Conservation (phyloP, 2,888 invertebrate species). For the Pyrgus malvae region DNA sequence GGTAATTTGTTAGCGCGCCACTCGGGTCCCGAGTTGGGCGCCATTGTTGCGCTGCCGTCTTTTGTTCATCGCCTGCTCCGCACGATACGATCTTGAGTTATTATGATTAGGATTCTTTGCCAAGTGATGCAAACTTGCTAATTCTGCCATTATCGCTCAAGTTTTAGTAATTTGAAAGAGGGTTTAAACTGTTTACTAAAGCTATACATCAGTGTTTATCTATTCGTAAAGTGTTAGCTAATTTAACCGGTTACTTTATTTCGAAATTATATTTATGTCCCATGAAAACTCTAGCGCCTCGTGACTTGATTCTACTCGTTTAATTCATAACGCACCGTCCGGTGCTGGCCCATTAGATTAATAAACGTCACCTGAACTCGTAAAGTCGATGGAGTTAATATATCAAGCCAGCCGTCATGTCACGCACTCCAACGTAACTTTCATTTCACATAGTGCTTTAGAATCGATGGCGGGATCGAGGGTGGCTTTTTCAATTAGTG, state of each 20-base stretch:
- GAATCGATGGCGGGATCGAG: constrained; percentile 62
- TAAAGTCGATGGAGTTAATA: constrained; percentile 76
- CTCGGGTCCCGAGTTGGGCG: constrained; percentile 65
- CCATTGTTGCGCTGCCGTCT: constrained; percentile 76
- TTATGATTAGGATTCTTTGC: constrained; percentile 81
- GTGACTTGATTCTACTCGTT: constrained; percentile 38
- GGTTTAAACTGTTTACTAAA: constrained; percentile 11
- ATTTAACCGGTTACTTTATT: too few species aligned
- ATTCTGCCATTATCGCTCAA: constrained; percentile 73
- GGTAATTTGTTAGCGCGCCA: constrained; percentile 78
- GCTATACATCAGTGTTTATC: constrained; percentile 8
- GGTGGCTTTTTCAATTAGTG: constrained; percentile 78
- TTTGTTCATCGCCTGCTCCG: constrained; percentile 77
- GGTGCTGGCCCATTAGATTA: constrained; percentile 64
- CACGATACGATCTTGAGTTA: constrained; percentile 79
- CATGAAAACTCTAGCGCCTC: not conserved
- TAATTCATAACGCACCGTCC: constrained; percentile 57
- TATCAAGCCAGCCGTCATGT: constrained; percentile 61
- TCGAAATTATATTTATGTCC: not conserved
- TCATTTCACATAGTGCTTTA: constrained; percentile 79
- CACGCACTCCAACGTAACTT: constrained; percentile 57
- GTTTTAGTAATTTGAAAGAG: constrained; percentile 49
- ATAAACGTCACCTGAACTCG: constrained; percentile 69
- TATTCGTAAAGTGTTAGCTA: too few species aligned
- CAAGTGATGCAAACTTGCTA: constrained; percentile 74